phyloP scores from a whole-genome alignment of 2,113 vertebrate genomes.

The Vombatus ursinus region DNA sequence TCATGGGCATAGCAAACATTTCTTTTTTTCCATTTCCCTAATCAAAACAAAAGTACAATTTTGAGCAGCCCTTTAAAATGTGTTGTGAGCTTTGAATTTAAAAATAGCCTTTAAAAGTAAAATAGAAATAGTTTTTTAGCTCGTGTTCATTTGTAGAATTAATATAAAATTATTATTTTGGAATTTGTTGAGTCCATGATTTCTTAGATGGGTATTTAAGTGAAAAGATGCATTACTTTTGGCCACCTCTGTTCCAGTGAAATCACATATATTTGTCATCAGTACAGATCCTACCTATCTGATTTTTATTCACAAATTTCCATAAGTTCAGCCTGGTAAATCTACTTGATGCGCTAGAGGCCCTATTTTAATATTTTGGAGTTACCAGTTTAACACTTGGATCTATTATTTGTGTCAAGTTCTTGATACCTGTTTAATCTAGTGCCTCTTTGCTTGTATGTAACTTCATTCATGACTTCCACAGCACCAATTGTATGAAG shows the following conservation, averaged over 20 bases:
- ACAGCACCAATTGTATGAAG: not conserved
- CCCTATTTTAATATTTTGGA: not conserved
- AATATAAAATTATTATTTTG: not conserved
- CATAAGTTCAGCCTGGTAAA: not conserved
- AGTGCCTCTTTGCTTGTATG: not conserved
- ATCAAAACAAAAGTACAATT: not conserved
- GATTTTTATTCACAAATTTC: not conserved
- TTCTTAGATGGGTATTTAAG: not conserved
- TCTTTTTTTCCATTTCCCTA: not conserved
- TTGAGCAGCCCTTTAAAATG: not conserved
- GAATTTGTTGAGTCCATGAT: not conserved
- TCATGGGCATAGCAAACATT: not conserved
- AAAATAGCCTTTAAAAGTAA: not conserved
- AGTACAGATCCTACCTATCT: not conserved
- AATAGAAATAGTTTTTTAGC: not conserved
- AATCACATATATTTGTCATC: not conserved
- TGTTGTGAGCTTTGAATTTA: not conserved
- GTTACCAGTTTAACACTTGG: not conserved
- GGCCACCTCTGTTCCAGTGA: not conserved
- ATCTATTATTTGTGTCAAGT: not conserved
- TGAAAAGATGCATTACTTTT: not conserved
- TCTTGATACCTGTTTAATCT: not conserved
- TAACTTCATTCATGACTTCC: not conserved
- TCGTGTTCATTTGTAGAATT: not conserved
- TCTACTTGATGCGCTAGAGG: not conserved